Percentiles rank a stretch among this genome's conserved stretches.
phyloP scores from a whole-genome alignment of 2,113 vertebrate species.

The Sylvilagus bachmani region DNA sequence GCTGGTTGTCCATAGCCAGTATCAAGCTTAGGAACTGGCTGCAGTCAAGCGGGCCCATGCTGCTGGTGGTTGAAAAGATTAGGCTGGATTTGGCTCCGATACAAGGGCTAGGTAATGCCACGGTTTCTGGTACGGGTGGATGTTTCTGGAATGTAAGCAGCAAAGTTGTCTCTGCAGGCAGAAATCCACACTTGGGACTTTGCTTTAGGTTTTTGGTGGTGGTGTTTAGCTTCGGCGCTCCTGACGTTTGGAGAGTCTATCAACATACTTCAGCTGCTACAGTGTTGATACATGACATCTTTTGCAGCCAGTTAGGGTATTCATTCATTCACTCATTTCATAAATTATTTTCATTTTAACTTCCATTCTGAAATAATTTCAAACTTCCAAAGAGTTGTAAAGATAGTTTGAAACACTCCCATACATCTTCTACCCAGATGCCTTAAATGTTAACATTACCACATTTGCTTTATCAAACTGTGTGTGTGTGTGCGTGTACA shows the following conservation, averaged over 20 bases:
- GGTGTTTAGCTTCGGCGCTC: neutral
- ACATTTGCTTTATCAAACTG: neutral
- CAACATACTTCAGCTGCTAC: neutral
- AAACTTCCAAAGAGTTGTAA: constrained; percentile 9
- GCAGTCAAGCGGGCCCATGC: neutral
- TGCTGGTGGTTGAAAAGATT: neutral
- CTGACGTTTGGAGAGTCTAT: neutral
- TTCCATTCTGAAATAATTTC: constrained; percentile 36
- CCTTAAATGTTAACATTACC: neutral
- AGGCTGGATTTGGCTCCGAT: neutral
- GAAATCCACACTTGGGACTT: neutral
- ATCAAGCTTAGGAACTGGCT: neutral
- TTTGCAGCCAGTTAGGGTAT: neutral
- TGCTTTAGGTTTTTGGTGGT: neutral
- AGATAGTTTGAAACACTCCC: neutral
- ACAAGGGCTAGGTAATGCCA: neutral
- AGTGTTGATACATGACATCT: neutral
- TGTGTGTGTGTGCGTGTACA: neutral
- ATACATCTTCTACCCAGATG: neutral
- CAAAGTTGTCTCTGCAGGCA: neutral
- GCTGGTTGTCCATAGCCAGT: too few relatives aligned
- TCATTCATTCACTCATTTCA: neutral
- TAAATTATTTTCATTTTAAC: neutral
- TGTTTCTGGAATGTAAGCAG: neutral
- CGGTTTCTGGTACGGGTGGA: neutral